These are phyloP conservation scores for Nycticebus coucang DNA, from an alignment of 2,113 vertebrate species.

Conservation along the genomic window DNA sequence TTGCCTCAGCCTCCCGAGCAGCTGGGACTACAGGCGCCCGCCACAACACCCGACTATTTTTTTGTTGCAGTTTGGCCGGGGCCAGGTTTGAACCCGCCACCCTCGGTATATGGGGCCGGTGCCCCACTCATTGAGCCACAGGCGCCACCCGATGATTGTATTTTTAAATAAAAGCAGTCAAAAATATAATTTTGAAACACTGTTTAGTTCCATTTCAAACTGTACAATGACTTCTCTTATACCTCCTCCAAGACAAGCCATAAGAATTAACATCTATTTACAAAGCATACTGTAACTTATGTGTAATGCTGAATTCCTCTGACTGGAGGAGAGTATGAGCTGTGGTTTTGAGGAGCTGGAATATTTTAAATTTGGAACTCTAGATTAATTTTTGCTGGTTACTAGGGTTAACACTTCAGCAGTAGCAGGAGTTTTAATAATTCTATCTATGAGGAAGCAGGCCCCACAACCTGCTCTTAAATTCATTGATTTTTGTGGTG, in stretches of 20 bases:
- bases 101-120: too few species aligned
- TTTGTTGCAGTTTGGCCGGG: too few species aligned
- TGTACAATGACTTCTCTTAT: neutral
- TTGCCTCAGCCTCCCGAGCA: too few species aligned
- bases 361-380: neutral
- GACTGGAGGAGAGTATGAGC: neutral
- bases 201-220: conserved; percentile 9
- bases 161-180: conserved; percentile 39
- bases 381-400: neutral
- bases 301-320: neutral
- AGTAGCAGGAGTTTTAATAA: neutral
- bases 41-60: too few species aligned
- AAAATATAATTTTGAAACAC: neutral
- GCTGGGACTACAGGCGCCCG: too few species aligned
- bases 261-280: neutral
- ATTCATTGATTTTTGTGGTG: conserved; percentile 8
- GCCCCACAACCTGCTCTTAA: neutral
- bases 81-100: too few species aligned
- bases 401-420: conserved; percentile 14
- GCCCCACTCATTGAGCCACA: too few species aligned
- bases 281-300: neutral
- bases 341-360: neutral
- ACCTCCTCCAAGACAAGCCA: neutral
- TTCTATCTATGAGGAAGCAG: neutral
- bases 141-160: neutral